Conservation (phyloP, 1,140 invertebrate species). For the Drosophila grimshawi region DNA sequence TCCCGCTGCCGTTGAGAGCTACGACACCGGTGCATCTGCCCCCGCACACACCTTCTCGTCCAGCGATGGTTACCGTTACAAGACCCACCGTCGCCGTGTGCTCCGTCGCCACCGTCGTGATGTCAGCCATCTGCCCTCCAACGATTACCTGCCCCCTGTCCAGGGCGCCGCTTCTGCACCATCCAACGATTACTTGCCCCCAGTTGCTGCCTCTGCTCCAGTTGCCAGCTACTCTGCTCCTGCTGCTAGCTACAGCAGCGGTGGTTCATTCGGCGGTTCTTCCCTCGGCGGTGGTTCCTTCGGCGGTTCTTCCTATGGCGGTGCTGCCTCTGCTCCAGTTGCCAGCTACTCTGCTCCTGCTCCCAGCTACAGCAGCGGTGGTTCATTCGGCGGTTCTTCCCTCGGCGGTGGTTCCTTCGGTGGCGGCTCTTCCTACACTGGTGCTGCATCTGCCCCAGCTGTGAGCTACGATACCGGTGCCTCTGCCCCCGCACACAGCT, state of each 20-base stretch:
- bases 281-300: too few relatives aligned
- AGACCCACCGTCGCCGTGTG: slow-evolving; percentile 67
- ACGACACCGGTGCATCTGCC: slow-evolving; percentile 64
- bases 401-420: too few relatives aligned
- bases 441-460: slow-evolving; percentile 17
- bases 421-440: neutral
- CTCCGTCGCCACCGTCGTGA: slow-evolving; percentile 72
- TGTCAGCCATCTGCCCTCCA: slow-evolving; percentile 71
- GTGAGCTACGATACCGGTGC: slow-evolving; percentile 63
- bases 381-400: too few relatives aligned
- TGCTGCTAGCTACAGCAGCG: too few relatives aligned
- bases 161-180: slow-evolving; percentile 65
- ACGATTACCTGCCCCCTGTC: slow-evolving; percentile 72
- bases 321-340: slow-evolving; percentile 42
- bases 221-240: slow-evolving; percentile 8
- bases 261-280: too few relatives aligned
- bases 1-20: slow-evolving; percentile 39
- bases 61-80: slow-evolving; percentile 77
- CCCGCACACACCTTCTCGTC: slow-evolving; percentile 71
- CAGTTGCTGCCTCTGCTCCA: slow-evolving; percentile 52
- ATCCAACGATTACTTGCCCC: slow-evolving; percentile 68
- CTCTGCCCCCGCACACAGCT: slow-evolving; percentile 64
- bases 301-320: too few relatives aligned
- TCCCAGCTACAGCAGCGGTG: slow-evolving; percentile 14
- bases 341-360: slow-evolving; percentile 12